A percentile compares a stretch with the other conserved stretches of the same genome.
Conservation (phyloP, 1,140 invertebrate species). For the Pseudomyrmex dendroicus region DNA sequence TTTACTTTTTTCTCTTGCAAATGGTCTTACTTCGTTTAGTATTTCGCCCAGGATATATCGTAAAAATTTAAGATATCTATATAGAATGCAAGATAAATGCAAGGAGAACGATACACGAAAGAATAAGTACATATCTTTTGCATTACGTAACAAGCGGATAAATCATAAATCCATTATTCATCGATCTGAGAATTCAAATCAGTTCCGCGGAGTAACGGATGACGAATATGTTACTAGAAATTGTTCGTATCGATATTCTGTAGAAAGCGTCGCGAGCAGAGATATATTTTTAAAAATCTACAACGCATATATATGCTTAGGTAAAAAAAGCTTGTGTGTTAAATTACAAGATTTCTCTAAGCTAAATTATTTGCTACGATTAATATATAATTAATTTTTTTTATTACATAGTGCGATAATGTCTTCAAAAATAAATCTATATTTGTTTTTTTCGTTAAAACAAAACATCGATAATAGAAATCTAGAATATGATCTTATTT, state of each 20-base stretch:
- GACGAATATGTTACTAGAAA: constrained; percentile 58
- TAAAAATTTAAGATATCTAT: not conserved
- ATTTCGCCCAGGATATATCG: constrained; percentile 5
- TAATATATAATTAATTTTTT: not conserved
- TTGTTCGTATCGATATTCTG: constrained; percentile 44
- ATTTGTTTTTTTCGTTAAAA: not conserved
- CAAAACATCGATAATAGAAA: not conserved
- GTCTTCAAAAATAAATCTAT: not conserved
- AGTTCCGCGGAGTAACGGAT: constrained; percentile 5
- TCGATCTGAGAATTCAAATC: constrained; percentile 58
- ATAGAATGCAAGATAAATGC: constrained; percentile 10
- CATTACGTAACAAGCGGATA: constrained; percentile 59
- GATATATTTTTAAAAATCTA: constrained; percentile 27
- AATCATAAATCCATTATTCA: constrained; percentile 55
- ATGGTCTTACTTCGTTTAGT: not conserved
- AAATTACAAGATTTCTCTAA: no score
- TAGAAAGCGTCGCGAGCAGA: not conserved
- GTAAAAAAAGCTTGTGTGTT: not conserved
- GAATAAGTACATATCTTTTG: constrained; percentile 42
- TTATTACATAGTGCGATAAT: not conserved
- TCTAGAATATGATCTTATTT: not conserved
- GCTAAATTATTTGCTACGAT: no score
- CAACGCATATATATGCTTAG: not conserved
- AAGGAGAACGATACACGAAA: constrained; percentile 11
- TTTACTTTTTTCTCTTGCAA: not conserved